These are phyloP conservation scores for Tyria jacobaeae DNA, from an alignment of 2,888 invertebrate genomes.

Conservation along the genomic window DNA sequence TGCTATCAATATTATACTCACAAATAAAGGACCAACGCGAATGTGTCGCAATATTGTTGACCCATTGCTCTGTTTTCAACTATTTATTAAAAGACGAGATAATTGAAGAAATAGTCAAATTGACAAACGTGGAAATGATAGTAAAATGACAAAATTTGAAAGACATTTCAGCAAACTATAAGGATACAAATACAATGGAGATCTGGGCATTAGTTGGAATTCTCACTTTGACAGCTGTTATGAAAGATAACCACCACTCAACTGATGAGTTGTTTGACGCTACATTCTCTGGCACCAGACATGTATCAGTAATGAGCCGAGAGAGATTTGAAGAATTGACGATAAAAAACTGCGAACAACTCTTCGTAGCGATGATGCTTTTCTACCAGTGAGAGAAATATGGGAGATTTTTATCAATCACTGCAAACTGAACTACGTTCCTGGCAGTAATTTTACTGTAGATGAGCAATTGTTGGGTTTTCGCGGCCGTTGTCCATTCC, in stretches of 20 bases:
- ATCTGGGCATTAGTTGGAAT: constrained; percentile 1
- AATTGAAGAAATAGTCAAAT: background rate
- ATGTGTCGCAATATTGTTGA: background rate
- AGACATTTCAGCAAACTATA: background rate
- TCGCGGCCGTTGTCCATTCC: too few relatives aligned
- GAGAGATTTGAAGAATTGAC: background rate
- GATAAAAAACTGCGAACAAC: too few relatives aligned
- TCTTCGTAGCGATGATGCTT: too few relatives aligned
- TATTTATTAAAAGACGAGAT: background rate
- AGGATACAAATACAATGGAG: background rate
- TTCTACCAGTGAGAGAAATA: too few relatives aligned
- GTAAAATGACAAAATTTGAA: background rate
- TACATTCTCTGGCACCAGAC: background rate
- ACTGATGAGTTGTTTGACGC: background rate
- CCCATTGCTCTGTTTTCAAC: background rate
- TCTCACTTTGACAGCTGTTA: background rate
- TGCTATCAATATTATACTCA: background rate
- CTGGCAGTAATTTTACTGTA: too few relatives aligned
- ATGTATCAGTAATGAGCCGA: background rate
- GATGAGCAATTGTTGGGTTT: too few relatives aligned
- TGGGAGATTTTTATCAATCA: too few relatives aligned
- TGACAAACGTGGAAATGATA: constrained; percentile 1
- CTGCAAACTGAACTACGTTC: too few relatives aligned
- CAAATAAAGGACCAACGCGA: background rate
- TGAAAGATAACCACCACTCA: background rate